phyloP scores from a whole-genome alignment of 2,888 invertebrate genomes.

The Rhingia campestris region DNA sequence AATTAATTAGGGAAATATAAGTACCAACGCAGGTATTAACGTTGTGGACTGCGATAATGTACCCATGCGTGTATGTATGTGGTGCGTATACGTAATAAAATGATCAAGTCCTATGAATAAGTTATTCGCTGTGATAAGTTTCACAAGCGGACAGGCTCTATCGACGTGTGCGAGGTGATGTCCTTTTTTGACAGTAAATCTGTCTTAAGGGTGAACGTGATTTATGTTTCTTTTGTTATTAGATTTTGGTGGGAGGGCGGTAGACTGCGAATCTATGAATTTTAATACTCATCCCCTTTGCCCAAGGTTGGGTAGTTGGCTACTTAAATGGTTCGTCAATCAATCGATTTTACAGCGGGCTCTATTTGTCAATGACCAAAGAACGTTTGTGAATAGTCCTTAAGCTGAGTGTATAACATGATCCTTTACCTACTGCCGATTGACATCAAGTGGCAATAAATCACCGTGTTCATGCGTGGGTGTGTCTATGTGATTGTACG shows the following conservation, averaged over 20 bases:
- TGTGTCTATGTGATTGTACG: no score
- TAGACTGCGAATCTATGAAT: neutral
- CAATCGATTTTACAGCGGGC: no score
- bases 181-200: conserved; percentile 26
- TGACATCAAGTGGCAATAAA: neutral
- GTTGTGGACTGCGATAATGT: neutral
- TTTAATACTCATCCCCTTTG: neutral
- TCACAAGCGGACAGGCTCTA: no score
- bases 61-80: neutral
- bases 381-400: neutral
- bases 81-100: conserved; percentile 41
- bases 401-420: neutral
- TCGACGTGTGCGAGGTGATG: conserved; percentile 7
- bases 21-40: neutral
- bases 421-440: neutral
- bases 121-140: conserved; percentile 31
- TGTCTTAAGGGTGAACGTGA: conserved; percentile 9
- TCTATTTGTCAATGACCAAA: no score
- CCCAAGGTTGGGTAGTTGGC: conserved; percentile 5
- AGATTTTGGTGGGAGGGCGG: neutral
- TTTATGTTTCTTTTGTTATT: conserved; percentile 23
- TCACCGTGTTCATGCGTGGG: neutral
- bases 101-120: conserved; percentile 47
- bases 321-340: neutral
- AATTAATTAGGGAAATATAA: conserved; percentile 39